A percentile compares a stretch with the other conserved stretches of the same genome.
These are phyloP conservation scores for Apantesis nais DNA, from an alignment of 2,888 invertebrate genomes.

Conservation along the genomic window DNA sequence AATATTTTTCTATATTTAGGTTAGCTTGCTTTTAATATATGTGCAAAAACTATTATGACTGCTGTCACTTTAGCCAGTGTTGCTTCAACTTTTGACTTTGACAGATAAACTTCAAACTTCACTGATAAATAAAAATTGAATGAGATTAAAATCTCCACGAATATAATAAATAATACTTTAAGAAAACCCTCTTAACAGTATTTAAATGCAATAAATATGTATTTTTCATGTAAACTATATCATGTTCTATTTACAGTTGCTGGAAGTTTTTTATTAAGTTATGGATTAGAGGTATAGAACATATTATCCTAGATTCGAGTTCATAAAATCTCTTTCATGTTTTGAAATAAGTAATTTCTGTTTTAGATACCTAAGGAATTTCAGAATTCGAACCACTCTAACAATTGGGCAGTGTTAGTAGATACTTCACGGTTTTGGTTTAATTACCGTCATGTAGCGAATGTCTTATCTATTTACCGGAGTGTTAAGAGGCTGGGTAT, in stretches of 20 bases:
- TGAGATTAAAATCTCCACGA: not conserved
- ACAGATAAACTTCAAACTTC: not conserved
- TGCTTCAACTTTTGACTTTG: conserved; percentile 1
- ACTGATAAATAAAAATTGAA: not conserved
- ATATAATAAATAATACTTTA: not conserved
- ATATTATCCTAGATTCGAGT: not conserved
- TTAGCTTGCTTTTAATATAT: too few relatives aligned
- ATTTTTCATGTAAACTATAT: conserved; percentile 12
- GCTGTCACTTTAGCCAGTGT: not conserved
- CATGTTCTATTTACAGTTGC: conserved; percentile 22
- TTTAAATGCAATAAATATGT: conserved; percentile 23
- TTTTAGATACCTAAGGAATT: conserved; percentile 83
- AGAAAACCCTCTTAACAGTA: not conserved
- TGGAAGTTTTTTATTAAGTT: conserved; percentile 19
- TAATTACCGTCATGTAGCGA: conserved; percentile 99
- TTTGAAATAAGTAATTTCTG: not conserved
- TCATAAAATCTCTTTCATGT: not conserved
- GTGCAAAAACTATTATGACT: too few relatives aligned
- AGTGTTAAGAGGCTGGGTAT: conserved; percentile 99
- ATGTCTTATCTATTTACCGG: conserved; percentile 98
- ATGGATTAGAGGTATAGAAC: conserved; percentile 36
- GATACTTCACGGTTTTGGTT: conserved; percentile 99
- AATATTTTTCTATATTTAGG: too few relatives aligned
- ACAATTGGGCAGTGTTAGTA: conserved; percentile 99
- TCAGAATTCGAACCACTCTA: conserved; percentile 92